Evolutionary conservation across 1,140 invertebrate species (phyloP), one percentile per base, ranked within the genome.

Genomic region (Asbolus verrucosus): DNA sequence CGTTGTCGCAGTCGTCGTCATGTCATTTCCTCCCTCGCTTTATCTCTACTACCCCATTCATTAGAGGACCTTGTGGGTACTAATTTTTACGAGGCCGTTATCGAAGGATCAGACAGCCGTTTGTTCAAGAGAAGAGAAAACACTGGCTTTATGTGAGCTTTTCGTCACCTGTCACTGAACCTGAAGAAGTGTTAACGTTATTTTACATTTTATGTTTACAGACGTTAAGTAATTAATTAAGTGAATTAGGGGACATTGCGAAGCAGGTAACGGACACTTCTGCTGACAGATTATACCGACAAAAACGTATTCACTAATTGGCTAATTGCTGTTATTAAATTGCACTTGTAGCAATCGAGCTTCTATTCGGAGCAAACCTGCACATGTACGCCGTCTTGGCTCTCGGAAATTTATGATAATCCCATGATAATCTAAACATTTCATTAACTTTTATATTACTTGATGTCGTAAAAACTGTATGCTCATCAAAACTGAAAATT

Each of bases 161-260:
- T 54, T 54, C 46, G 46, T 54, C 46, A 54, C 46, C 46, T 54
- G 46, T 54, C 46, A 54, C 46, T 54, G 46, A 54, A 54, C 46
- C 46, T 54, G 46, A 54, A 54, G 46, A 54, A 54, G 46, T 54
- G 46, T 54, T 54, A 54, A 54, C 46, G 46, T 54, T 54, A 54
- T 14, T 54, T 21, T 21, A 54, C 46, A 21, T 54, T 54, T 54
- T 54, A 54, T 54, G 46, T 54, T 54, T 54, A 54, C 46, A 54
- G 46, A 54, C 46, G 46, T 54, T 54, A 54, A 54, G 46, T 54
- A 54, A 54, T 54, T 54, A 54, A 54, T 54, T 54, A 54, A 54
- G 19, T 9, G 46, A 54, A 54, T 54, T 54, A 54, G 46, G 46
- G 46, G 46, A 54, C 46, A 54, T 21, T 54, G 46, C 21, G 41